Evolutionary conservation across 2,888 invertebrate genomes (phyloP), one percentile per base, ranked within the genome.

Genomic region (Drosophila hamatofila): DNA sequence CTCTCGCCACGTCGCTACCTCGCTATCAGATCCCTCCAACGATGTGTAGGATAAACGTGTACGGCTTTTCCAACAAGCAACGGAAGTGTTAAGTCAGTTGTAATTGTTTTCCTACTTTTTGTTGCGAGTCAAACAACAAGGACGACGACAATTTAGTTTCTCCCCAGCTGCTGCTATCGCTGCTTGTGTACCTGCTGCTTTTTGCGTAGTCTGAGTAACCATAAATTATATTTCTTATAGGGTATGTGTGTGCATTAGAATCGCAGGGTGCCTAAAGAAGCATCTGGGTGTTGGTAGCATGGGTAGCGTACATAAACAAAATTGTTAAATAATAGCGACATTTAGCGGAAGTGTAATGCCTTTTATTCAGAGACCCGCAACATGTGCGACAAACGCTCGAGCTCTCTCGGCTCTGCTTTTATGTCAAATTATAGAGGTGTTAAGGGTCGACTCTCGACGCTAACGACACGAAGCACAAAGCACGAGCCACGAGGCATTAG

Each of bases 81-180:
- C 90, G 88, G 90, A 88, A 84, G 83, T 88, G 87, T 89, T 86
- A 88, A 89, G 90, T 89, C 90, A 86, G 81, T 68, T 89, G 80
- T 89, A 88, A 88, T 88, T 88, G 88, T 89, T 88, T 89, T 83
- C 76, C 81, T 77, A 72, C 75, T 75, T 84, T 81, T 75, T 80
- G 66, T 75, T 74, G 62, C 66, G 57, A 60, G 62, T 58, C 44
- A 54, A 63, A 49, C 52, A 42, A 39, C 63, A 21, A 57, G 61
- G 27, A 63, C 63, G 69, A 76, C 86, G 80, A 84, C 88, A 85
- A 88, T 85, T 86, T 85, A 81, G 84, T 81, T 85, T 83, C n/a
- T 35, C 44, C 46, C 44, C 35, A 8, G 8, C 42, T 41, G 55
- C 5, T 41, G 62, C 33, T 30, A 30, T 3, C 16, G 14, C 23